These are phyloP conservation scores for Spea bombifrons DNA, from an alignment of 2,113 vertebrate genomes.

Conservation along the genomic window DNA sequence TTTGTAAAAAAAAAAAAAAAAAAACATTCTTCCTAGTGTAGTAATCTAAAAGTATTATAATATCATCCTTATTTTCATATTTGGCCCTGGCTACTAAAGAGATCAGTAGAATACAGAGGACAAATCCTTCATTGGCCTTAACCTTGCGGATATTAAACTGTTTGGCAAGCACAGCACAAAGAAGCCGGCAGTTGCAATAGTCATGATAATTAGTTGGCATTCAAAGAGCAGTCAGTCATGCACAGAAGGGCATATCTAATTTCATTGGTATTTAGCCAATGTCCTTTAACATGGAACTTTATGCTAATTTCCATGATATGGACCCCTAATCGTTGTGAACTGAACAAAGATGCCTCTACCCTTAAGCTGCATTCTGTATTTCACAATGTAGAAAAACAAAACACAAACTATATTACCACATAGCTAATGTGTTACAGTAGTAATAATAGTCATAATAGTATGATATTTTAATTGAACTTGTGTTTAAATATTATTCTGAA, in stretches of 20 bases:
- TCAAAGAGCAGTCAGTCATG: conserved; percentile 46
- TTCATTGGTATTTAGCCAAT: conserved; percentile 45
- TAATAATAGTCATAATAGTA: no score
- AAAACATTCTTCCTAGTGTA: background rate
- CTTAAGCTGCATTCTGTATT: background rate
- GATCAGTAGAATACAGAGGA: conserved; percentile 27
- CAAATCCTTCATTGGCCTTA: conserved; percentile 36
- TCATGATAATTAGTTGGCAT: conserved; percentile 48
- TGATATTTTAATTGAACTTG: no score
- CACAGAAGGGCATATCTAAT: conserved; percentile 48
- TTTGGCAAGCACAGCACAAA: conserved; percentile 43
- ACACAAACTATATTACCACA: no score
- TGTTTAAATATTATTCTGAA: no score
- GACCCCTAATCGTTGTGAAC: conserved; percentile 27
- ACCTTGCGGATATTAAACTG: conserved; percentile 42
- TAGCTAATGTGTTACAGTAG: no score
- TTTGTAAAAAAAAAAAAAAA: no score
- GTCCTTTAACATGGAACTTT: conserved; percentile 34
- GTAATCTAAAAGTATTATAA: background rate
- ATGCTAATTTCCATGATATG: conserved; percentile 38
- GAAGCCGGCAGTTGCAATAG: conserved; percentile 37
- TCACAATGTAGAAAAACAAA: no score
- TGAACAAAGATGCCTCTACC: conserved; percentile 10
- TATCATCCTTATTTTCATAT: background rate
- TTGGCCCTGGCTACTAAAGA: background rate